Percentiles rank a stretch among this genome's conserved stretches.
These are phyloP conservation scores for Pseudorasbora parva DNA, from an alignment of 2,113 vertebrate genomes.

Conservation along the genomic window DNA sequence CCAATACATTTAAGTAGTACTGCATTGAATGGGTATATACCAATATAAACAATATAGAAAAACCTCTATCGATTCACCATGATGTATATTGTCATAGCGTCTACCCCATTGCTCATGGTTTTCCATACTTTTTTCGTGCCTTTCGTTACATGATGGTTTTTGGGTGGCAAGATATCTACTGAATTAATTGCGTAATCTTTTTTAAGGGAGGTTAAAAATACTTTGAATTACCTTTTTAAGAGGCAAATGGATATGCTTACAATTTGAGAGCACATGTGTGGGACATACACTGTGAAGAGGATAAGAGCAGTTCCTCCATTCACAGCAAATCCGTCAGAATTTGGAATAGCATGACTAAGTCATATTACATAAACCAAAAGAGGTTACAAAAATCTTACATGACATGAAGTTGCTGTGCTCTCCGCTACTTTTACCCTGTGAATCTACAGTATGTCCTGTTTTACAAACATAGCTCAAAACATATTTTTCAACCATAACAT, in stretches of 20 bases:
- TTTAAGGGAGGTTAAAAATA: constrained; percentile 25
- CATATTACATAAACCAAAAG: constrained; percentile 54
- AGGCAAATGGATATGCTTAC: constrained; percentile 8
- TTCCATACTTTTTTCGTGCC: background rate
- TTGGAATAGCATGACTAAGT: constrained; percentile 52
- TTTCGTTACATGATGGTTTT: constrained; percentile 37
- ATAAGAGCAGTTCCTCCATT: constrained; percentile 37
- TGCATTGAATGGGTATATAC: background rate
- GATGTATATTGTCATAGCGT: background rate
- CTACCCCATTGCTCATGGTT: background rate
- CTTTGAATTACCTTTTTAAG: constrained; percentile 3
- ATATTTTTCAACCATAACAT: background rate
- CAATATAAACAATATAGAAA: background rate
- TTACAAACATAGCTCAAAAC: background rate
- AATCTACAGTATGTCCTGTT: background rate
- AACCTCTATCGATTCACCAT: background rate
- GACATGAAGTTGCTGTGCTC: constrained; percentile 1
- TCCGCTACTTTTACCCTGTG: background rate
- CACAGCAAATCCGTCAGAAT: constrained; percentile 50
- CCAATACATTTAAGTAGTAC: background rate
- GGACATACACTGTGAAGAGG: constrained; percentile 28
- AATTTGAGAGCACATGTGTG: constrained; percentile 19
- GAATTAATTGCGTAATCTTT: constrained; percentile 49
- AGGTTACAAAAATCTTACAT: constrained; percentile 41
- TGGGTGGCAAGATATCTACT: background rate